A percentile compares a stretch with the other conserved stretches of the same genome.
phyloP scores from a whole-genome alignment of 2,888 invertebrate genomes.

The Listrodromus nycthemerus region DNA sequence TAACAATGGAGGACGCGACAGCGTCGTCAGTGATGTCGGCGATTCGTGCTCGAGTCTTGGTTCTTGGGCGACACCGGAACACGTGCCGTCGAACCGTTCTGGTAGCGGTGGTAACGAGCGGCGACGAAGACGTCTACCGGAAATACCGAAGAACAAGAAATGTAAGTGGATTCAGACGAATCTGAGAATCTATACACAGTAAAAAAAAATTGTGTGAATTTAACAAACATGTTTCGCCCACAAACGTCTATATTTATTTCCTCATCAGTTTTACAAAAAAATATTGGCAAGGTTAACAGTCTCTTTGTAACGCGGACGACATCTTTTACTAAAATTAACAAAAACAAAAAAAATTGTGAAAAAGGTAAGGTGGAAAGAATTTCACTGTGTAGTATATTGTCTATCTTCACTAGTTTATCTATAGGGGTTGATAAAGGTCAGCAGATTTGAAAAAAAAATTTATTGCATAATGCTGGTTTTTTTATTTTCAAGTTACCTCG shows the following conservation, averaged over 20 bases:
- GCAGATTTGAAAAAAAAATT: no score
- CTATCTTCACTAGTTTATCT: not conserved
- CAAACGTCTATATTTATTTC: no score
- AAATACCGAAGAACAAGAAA: slow-evolving; percentile 95
- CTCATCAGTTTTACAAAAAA: no score
- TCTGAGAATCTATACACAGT: slow-evolving; percentile 50
- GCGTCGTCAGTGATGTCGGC: slow-evolving; percentile 81
- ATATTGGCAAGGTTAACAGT: no score
- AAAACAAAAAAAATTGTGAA: slow-evolving; percentile 15
- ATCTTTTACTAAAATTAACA: no score
- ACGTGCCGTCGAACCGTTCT: slow-evolving; percentile 77
- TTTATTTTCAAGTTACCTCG: not conserved
- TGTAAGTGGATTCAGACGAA: slow-evolving; percentile 86
- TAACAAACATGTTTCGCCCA: no score
- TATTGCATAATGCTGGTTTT: not conserved
- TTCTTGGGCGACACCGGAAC: slow-evolving; percentile 82
- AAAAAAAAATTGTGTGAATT: no score
- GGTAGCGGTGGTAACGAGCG: slow-evolving; percentile 85
- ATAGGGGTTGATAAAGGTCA: not conserved
- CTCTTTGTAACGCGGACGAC: no score
- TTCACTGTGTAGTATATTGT: not conserved
- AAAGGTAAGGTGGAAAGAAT: no score
- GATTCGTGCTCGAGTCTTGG: slow-evolving; percentile 81
- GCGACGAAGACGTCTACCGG: slow-evolving; percentile 93
- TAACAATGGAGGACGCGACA: slow-evolving; percentile 78